Conservation (phyloP, 2,888 invertebrate species). For the Ecliptopera silaceata region DNA sequence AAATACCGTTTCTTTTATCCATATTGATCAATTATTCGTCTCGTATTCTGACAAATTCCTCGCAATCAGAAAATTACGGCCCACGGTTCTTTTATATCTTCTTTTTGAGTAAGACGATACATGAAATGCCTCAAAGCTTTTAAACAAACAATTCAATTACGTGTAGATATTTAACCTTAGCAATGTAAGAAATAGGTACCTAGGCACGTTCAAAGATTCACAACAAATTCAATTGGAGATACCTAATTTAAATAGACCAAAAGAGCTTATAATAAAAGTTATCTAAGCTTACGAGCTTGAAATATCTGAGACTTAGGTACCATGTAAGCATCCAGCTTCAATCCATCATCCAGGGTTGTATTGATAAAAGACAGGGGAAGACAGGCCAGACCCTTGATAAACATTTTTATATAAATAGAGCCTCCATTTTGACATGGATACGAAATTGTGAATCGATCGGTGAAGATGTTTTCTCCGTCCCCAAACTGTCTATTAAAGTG, state of each 20-base stretch:
- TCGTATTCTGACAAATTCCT: no score
- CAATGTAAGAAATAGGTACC: no score
- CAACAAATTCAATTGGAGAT: conserved; percentile 1
- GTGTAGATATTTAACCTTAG: no score
- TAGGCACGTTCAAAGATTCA: neutral
- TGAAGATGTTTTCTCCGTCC: conserved; percentile 22
- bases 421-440: conserved; percentile 11
- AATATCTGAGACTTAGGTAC: neutral
- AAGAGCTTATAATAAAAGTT: no score
- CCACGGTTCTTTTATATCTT: no score
- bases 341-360: conserved; percentile 19
- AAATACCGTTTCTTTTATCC: no score
- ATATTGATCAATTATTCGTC: no score
- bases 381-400: conserved; percentile 13
- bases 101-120: no score
- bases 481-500: conserved; percentile 29
- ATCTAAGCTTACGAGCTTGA: conserved; percentile 3
- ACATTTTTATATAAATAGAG: conserved; percentile 15
- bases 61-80: no score
- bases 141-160: no score
- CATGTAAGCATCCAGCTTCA: neutral
- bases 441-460: conserved; percentile 21
- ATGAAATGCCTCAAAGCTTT: no score
- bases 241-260: neutral
- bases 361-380: conserved; percentile 13